A percentile compares a stretch with the other conserved stretches of the same genome.
Conservation (phyloP, 2,888 invertebrate species). For the Odontothrips loti region DNA sequence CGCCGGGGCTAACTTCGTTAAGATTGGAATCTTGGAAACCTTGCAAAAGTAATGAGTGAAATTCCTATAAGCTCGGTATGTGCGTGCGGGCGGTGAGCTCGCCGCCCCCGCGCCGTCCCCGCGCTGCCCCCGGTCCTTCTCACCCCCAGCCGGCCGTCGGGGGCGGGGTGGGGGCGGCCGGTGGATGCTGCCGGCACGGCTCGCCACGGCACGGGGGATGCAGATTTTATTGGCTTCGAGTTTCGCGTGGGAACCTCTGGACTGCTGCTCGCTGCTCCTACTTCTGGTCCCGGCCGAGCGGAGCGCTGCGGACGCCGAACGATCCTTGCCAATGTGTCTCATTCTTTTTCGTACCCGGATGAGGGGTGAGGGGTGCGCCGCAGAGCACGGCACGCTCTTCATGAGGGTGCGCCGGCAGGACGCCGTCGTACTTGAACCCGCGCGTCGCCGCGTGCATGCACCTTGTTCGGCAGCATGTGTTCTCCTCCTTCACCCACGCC, state of each 20-base stretch:
- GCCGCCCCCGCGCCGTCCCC: background rate
- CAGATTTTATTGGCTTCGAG: conserved; percentile 15
- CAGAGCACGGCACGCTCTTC: too few relatives aligned
- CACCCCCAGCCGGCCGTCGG: background rate
- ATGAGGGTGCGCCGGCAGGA: too few relatives aligned
- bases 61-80: conserved; percentile 20
- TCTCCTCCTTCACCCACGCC: background rate
- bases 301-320: background rate
- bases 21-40: conserved; percentile 24
- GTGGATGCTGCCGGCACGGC: too few relatives aligned
- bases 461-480: background rate
- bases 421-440: background rate
- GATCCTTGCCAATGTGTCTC: too few relatives aligned
- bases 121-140: background rate
- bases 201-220: background rate
- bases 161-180: too few relatives aligned
- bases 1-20: conserved; percentile 10
- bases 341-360: background rate
- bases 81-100: background rate
- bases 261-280: background rate
- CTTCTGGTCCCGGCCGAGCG: background rate
- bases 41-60: conserved; percentile 23
- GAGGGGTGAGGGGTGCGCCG: too few relatives aligned
- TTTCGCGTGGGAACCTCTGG: background rate
- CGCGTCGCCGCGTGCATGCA: background rate